Base-by-base conservation (phyloP, 2,888 invertebrate genomes). In the Phasia obesa region DNA sequence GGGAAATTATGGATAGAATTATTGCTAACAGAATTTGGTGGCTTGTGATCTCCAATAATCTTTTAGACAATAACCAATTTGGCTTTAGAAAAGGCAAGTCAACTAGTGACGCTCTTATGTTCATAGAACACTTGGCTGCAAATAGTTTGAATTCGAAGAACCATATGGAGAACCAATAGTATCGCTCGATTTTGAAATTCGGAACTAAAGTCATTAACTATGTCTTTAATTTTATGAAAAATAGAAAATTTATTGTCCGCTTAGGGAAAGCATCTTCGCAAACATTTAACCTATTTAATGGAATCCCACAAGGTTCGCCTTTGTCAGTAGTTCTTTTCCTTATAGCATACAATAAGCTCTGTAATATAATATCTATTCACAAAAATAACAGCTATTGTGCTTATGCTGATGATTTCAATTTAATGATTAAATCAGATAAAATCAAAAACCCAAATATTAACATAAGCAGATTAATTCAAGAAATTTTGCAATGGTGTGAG, bases 41-140 rank as follows among this genome's bases (percentile, higher is more conserved):
- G 65, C 60, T 73, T 57, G 38, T 49, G 7, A 38, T 55, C n/a
- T n/a, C n/a, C 9, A 13, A 74, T 44, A 57, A 82, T 31, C 53
- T 74, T 11, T 21, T 83, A 3, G 21, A 74, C 49, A 47, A 25
- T 11, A 19, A 23, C n/a, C 77, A 78, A 65, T 35, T 59, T 25
- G 57, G 55, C 4, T 80, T 69, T 25, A 49, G 21, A 35, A 65
- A 67, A 23, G 81, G 80, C 7, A 73, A 62, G 35, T 77, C 67
- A 23, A 47, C 55, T 60, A 44, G 53, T 23, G 81, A 81, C 38
- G 9, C 23, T 70, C 69, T 74, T 4, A n/a, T 80, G n/a, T 59
- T 44, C 13, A 17, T 42, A 13, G 42, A 42, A 11, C 13, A 60
- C 23, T 23, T 42, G 15, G 23, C 42, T 27, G 27, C 25, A 2